A percentile compares a stretch with the other conserved stretches of the same genome.
Conservation (phyloP, 2,888 invertebrate genomes). For the Deilephila porcellus region DNA sequence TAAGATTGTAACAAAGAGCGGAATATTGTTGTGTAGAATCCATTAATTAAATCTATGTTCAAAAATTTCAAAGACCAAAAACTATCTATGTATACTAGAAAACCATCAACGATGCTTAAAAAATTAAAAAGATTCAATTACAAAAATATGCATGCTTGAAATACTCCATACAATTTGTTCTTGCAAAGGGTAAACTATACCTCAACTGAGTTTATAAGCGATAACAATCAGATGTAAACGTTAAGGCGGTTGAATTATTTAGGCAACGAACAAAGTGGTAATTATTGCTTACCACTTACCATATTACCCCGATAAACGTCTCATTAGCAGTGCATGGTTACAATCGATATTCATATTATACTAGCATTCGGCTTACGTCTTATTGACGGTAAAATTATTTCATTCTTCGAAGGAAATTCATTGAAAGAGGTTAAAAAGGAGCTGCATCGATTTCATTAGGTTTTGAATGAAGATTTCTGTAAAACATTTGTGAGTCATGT, state of each 20-base stretch:
- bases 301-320: constrained; percentile 36
- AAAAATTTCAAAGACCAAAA: too few relatives aligned
- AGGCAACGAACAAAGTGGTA: constrained; percentile 29
- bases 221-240: constrained; percentile 31
- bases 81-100: not conserved
- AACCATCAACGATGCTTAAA: not conserved
- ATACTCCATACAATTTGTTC: constrained; percentile 7
- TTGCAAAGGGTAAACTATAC: constrained; percentile 13
- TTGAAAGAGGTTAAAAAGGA: not conserved
- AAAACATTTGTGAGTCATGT: not conserved
- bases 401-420: not conserved
- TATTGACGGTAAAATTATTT: not conserved
- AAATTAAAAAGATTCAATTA: not conserved
- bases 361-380: not conserved
- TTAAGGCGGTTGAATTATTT: constrained; percentile 29
- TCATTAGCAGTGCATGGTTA: constrained; percentile 36
- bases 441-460: not conserved
- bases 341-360: constrained; percentile 19
- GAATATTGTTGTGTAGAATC: too few relatives aligned
- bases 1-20: too few relatives aligned
- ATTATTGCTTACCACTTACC: constrained; percentile 36
- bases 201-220: constrained; percentile 9
- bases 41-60: too few relatives aligned
- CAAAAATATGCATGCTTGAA: not conserved
- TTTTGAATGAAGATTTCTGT: not conserved